Percentiles rank a stretch among this genome's conserved stretches.
Conservation (phyloP, 2,113 vertebrate genomes). For the Apus apus region DNA sequence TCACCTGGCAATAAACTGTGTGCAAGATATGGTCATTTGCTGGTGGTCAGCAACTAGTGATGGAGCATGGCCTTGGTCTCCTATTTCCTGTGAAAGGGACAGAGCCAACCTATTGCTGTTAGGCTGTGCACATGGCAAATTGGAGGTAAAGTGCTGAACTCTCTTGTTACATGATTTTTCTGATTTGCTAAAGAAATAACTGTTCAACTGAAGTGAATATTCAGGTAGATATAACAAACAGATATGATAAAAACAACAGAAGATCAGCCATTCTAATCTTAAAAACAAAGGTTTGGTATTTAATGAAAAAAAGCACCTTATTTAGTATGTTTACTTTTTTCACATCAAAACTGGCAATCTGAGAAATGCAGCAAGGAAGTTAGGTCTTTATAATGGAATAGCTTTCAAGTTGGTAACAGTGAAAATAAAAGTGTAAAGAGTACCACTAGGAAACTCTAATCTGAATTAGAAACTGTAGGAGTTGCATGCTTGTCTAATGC, state of each 20-base stretch:
- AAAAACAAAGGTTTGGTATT: not conserved
- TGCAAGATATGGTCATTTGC: constrained; percentile 86
- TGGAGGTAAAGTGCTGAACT: constrained; percentile 83
- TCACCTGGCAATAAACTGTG: constrained; percentile 79
- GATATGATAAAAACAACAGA: not conserved
- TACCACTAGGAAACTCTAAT: not conserved
- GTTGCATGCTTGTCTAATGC: not conserved
- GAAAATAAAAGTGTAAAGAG: not conserved
- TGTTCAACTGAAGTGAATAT: not conserved
- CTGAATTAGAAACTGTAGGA: not conserved
- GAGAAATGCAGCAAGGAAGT: not conserved
- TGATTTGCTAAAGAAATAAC: not conserved
- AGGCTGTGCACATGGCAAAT: constrained; percentile 79
- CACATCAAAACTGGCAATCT: not conserved
- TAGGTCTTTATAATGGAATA: not conserved
- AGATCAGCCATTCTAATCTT: not conserved
- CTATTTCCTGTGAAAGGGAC: constrained; percentile 79
- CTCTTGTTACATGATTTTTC: not conserved
- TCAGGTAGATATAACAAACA: not conserved
- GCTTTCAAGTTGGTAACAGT: not conserved
- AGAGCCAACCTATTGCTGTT: constrained; percentile 89
- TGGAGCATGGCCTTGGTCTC: constrained; percentile 88
- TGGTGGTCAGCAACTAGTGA: constrained; percentile 86
- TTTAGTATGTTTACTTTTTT: not conserved
- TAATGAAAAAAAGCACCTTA: not conserved